Evolutionary conservation across 2,888 invertebrate species (phyloP).

Genomic region (Lobophora halterata): DNA sequence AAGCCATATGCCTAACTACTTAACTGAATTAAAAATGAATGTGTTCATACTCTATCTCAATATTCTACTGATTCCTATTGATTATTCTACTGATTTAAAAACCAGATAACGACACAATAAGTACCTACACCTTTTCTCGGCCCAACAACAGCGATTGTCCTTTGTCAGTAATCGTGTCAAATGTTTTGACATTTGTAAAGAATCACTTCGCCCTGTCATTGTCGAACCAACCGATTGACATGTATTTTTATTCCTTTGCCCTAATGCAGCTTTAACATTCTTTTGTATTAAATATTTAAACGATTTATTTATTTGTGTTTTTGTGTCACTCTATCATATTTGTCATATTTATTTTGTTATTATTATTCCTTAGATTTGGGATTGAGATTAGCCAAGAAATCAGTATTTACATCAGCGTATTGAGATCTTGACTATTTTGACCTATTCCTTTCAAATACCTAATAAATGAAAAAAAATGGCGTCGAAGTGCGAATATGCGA

Average conservation of each 20-base stretch:
- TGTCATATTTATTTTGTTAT: slow-evolving; percentile 12
- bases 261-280: slow-evolving; percentile 27
- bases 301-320: slow-evolving; percentile 22
- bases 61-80: no score
- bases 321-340: slow-evolving; percentile 15
- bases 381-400: no score
- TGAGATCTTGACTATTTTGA: no score
- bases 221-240: slow-evolving; percentile 41
- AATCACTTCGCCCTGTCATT: slow-evolving; percentile 39
- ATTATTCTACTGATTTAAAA: no score
- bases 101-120: not conserved
- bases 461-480: no score
- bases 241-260: slow-evolving; percentile 39
- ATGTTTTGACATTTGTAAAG: slow-evolving; percentile 51
- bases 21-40: no score
- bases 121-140: not conserved
- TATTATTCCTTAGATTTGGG: no score
- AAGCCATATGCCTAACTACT: no score
- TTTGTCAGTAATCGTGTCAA: slow-evolving; percentile 38
- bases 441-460: no score
- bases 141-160: slow-evolving; percentile 6
- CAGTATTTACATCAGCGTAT: no score
- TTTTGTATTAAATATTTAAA: slow-evolving; percentile 25
- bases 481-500: no score
- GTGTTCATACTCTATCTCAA: no score